Evolutionary conservation across 2,113 vertebrate genomes (phyloP).

Genomic region (Peromyscus maniculatus): DNA sequence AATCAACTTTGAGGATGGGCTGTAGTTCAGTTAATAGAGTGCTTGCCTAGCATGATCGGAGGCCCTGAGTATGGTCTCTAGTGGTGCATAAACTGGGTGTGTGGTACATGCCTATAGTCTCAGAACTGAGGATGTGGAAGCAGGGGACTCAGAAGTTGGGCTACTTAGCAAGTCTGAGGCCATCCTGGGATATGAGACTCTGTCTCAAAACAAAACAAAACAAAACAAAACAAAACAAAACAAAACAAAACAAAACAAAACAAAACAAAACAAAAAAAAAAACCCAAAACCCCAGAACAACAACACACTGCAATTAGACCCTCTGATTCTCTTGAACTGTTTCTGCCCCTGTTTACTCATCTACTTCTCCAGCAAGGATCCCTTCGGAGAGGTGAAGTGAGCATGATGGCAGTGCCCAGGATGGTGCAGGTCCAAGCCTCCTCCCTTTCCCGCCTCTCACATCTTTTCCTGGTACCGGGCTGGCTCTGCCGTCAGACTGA

Average conservation of each 20-base stretch:
- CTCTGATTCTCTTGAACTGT: not conserved
- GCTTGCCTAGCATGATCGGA: not conserved
- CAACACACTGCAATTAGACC: not conserved
- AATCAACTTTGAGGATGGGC: not conserved
- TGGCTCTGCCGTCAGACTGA: not conserved
- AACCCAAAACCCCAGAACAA: not conserved
- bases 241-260: not conserved
- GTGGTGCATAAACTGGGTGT: not conserved
- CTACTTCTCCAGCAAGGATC: not conserved
- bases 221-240: too few relatives aligned
- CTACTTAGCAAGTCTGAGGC: not conserved
- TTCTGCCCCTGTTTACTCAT: not conserved
- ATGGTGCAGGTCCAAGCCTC: not conserved
- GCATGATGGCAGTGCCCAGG: not conserved
- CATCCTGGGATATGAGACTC: not conserved
- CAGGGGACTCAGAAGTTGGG: not conserved
- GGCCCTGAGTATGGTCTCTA: not conserved
- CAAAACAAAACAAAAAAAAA: not conserved
- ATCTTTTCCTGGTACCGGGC: not conserved
- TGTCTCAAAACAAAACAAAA: not conserved
- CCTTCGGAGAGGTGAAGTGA: not conserved
- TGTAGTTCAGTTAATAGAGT: not conserved
- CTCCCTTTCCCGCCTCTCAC: not conserved
- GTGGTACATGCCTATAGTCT: not conserved
- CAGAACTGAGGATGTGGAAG: not conserved